Conservation (phyloP, 2,797 vertebrate genomes). For the Centropyge bicolor region DNA sequence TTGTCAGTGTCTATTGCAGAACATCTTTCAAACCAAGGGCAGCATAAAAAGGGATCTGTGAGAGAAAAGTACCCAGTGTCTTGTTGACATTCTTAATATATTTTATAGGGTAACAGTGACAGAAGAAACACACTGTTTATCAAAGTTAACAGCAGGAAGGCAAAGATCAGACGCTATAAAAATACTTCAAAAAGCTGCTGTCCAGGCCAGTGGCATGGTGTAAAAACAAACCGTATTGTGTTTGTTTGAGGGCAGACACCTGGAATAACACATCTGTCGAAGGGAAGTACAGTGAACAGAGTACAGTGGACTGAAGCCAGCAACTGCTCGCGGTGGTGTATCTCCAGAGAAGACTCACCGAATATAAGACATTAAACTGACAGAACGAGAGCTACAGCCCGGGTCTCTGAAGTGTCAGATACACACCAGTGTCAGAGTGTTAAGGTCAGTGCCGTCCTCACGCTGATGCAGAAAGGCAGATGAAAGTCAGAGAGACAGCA, state of each 20-base stretch:
- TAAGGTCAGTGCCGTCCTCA: constrained; percentile 58
- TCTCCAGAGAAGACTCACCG: constrained; percentile 9
- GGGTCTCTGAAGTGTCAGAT: constrained; percentile 29
- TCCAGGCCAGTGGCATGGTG: constrained; percentile 41
- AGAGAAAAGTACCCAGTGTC: not conserved
- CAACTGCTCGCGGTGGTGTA: constrained; percentile 7
- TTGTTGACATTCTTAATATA: constrained; percentile 2
- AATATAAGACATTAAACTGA: constrained; percentile 26
- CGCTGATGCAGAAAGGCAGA: constrained; percentile 43
- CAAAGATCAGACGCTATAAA: constrained; percentile 57
- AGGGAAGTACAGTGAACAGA: constrained; percentile 33
- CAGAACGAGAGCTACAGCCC: constrained; percentile 19
- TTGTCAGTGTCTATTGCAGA: not conserved
- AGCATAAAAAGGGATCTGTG: not conserved
- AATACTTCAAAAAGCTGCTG: constrained; percentile 65
- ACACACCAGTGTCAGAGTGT: not conserved
- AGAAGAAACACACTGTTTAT: constrained; percentile 35
- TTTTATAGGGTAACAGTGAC: constrained; percentile 37
- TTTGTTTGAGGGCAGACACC: constrained; percentile 68
- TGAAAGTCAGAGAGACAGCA: constrained; percentile 23
- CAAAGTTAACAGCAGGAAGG: constrained; percentile 52
- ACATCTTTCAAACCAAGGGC: not conserved
- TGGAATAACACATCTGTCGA: constrained; percentile 73
- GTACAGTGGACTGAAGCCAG: constrained; percentile 15
- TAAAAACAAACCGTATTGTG: constrained; percentile 64